Evolutionary conservation across 2,888 invertebrate species (phyloP), one percentile per base, ranked within the genome.

Genomic region (Lepidocyrtoides sp.): DNA sequence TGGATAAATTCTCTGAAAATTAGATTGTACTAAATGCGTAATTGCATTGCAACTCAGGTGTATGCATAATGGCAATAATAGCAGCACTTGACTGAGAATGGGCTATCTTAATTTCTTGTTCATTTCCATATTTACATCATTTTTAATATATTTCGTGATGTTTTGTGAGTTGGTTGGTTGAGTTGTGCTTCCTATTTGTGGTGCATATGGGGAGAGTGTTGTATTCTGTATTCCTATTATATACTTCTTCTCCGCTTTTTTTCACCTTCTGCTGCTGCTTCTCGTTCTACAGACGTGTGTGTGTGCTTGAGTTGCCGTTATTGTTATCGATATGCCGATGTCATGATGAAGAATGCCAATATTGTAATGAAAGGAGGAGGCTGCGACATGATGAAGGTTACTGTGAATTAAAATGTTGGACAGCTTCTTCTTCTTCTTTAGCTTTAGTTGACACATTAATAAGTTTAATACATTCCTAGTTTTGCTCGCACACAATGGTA

Each of bases 341-440:
- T 75, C 75, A 23, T 44, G n/a, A n/a, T n/a, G 10, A 75, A 75
- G 75, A 75, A 41, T 48, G 44, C 48, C 44, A 75, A 69, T 69
- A 83, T 63, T 82, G n/a, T 60, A 36, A 41, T 66, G 60, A 82
- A 29, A 63, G 63, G 41, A 17, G 51, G 63, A 72, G 72, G 41
- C 23, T 75, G 75, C 48, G 75, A 20, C 79, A 79, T 8, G 51
- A 32, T 51, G 54, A 57, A 54, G 54, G 29, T 48, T 63, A 85
- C n/a, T 57, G n/a, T n/a, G 23, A 75, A 36, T 51, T 66, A 84
- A 84, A 75, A 75, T 44, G 75, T 44, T 75, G 75, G 75, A 75
- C 75, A 75, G 41, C 69, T 72, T 75, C 75, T 44, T 72, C 36
- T 72, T 41, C 2, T 72, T 20, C 41, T 72, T 14, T 29, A 14